Percentiles rank a stretch among this genome's conserved stretches.
Conservation (phyloP, 2,888 invertebrate genomes). For the Pteria penguin region DNA sequence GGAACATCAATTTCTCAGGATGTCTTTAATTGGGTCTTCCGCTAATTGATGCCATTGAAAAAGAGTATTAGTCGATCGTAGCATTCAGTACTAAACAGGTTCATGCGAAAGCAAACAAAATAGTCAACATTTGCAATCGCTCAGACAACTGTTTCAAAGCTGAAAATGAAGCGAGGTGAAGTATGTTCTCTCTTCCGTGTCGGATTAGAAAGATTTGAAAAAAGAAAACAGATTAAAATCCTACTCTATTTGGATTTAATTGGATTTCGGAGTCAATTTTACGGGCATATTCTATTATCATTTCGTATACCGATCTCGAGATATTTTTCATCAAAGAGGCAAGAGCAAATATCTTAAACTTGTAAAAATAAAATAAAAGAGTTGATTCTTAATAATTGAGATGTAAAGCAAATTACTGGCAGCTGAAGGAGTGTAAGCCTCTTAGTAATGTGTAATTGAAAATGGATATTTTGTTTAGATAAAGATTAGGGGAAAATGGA, state of each 20-base stretch:
- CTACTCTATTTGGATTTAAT: slow-evolving; percentile 17
- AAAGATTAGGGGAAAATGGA: too few species aligned
- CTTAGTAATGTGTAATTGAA: neutral
- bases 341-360: neutral
- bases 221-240: slow-evolving; percentile 15
- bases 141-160: slow-evolving; percentile 18
- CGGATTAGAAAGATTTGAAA: slow-evolving; percentile 19
- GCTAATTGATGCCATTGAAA: slow-evolving; percentile 63
- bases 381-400: neutral
- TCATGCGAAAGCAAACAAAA: slow-evolving; percentile 31
- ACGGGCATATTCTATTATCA: neutral
- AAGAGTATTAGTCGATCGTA: slow-evolving; percentile 52
- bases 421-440: neutral
- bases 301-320: neutral
- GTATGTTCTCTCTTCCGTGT: neutral
- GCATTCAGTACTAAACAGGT: slow-evolving; percentile 18
- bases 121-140: slow-evolving; percentile 15
- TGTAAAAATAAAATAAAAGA: neutral
- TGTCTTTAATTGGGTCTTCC: slow-evolving; percentile 58
- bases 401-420: neutral
- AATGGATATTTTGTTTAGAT: neutral
- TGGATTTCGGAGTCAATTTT: slow-evolving; percentile 31
- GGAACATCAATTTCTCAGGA: slow-evolving; percentile 54
- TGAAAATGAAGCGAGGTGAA: neutral
- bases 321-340: neutral